These are phyloP conservation scores for Eupithecia subfuscata DNA, from an alignment of 2,888 invertebrate species.

Conservation along the genomic window DNA sequence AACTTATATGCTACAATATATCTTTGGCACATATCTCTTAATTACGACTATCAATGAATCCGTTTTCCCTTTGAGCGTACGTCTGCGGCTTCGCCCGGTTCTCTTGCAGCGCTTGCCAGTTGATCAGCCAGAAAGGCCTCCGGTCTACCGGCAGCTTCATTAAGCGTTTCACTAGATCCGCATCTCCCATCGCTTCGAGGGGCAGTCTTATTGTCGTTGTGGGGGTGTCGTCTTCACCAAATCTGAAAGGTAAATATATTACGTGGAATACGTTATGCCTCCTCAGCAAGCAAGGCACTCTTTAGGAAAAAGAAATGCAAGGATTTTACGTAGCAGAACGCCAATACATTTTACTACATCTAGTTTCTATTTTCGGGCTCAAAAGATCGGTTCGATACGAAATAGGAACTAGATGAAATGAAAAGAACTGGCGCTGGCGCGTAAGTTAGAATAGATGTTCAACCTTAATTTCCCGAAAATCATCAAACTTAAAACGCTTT, in stretches of 20 bases:
- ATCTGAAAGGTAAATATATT: conserved; percentile 18
- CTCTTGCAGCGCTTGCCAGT: conserved; percentile 41
- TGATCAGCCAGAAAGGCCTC: conserved; percentile 53
- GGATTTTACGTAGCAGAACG: too few relatives aligned
- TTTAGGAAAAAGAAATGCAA: neutral
- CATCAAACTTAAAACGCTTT: too few relatives aligned
- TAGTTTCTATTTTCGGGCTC: too few relatives aligned
- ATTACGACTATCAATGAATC: conserved; percentile 39
- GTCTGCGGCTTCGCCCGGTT: conserved; percentile 37
- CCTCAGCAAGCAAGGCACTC: neutral
- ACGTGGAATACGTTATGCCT: too few relatives aligned
- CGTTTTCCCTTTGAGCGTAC: conserved; percentile 37
- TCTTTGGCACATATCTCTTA: neutral
- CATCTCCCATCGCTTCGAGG: conserved; percentile 83
- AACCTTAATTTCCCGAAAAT: too few relatives aligned
- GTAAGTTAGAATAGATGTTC: too few relatives aligned
- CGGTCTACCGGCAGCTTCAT: conserved; percentile 81
- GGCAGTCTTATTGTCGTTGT: conserved; percentile 63
- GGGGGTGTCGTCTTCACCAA: conserved; percentile 26
- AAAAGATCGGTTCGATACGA: too few relatives aligned
- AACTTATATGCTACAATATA: neutral
- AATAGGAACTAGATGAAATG: too few relatives aligned
- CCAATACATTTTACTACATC: too few relatives aligned
- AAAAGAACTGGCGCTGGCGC: too few relatives aligned
- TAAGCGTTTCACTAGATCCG: conserved; percentile 55